Evolutionary conservation across 2,797 vertebrate genomes (phyloP).

Genomic region (Sebastes vulpes): DNA sequence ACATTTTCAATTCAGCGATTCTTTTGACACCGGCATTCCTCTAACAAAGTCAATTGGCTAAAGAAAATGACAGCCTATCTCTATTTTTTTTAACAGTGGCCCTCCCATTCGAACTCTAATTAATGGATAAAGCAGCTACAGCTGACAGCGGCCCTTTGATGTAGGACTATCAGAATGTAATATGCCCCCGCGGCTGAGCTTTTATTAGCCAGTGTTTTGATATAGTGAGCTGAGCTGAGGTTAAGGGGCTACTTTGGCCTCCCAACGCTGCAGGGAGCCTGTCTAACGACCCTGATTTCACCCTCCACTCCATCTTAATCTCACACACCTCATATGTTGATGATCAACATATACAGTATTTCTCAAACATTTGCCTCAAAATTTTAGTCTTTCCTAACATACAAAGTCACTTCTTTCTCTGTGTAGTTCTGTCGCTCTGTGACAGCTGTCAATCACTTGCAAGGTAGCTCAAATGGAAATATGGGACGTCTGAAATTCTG

Average conservation of each 20-base stretch:
- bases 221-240: constrained; percentile 36
- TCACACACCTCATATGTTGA: constrained; percentile 5
- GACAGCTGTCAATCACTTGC: constrained; percentile 45
- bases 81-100: constrained; percentile 27
- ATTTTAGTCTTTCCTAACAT: neutral
- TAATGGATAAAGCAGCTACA: constrained; percentile 48
- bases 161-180: constrained; percentile 48
- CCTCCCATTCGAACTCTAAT: constrained; percentile 46
- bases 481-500: constrained; percentile 14
- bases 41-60: constrained; percentile 34
- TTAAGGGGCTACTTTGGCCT: constrained; percentile 38
- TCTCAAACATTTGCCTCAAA: neutral
- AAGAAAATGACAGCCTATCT: constrained; percentile 41
- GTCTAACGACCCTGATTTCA: constrained; percentile 34
- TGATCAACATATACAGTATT: neutral
- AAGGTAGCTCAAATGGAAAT: constrained; percentile 16
- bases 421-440: neutral
- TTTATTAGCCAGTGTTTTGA: constrained; percentile 58
- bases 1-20: constrained; percentile 28
- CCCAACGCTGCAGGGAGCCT: neutral
- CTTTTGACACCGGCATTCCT: constrained; percentile 21
- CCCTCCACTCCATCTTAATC: constrained; percentile 22
- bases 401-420: neutral
- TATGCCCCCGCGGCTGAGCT: constrained; percentile 33
- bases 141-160: constrained; percentile 55